Conservation (phyloP, 2,888 invertebrate species). For the Euplagia quadripunctaria region DNA sequence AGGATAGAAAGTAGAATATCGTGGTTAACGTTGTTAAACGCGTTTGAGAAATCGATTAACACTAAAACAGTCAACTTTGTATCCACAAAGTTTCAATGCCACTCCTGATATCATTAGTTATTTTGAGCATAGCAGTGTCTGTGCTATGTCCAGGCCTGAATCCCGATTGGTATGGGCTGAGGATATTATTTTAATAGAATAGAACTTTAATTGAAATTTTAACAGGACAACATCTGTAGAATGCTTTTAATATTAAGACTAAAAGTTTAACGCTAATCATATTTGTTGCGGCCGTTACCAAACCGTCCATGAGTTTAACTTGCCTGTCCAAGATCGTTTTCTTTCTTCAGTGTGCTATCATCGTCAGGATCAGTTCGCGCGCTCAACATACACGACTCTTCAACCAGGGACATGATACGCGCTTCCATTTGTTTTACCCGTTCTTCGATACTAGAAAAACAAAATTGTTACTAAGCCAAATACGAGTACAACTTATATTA, state of each 20-base stretch:
- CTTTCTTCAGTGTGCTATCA: conserved; percentile 66
- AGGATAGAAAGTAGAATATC: too few species aligned
- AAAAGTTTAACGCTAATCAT: background rate
- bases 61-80: too few species aligned
- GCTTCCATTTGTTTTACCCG: conserved; percentile 96
- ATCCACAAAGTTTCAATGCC: too few species aligned
- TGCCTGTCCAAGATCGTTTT: conserved; percentile 75
- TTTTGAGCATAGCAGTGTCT: too few species aligned
- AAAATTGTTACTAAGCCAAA: background rate
- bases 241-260: background rate
- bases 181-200: too few species aligned
- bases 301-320: conserved; percentile 11
- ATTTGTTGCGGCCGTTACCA: background rate
- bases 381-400: conserved; percentile 92
- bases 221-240: background rate
- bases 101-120: too few species aligned
- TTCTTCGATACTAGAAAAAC: conserved; percentile 92
- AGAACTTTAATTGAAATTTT: background rate
- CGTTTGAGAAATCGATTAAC: too few species aligned
- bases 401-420: conserved; percentile 95
- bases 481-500: background rate
- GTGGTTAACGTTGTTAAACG: too few species aligned
- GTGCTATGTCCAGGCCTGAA: too few species aligned
- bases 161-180: too few species aligned
- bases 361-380: conserved; percentile 72